These are phyloP conservation scores for Pseudopipra pipra DNA, from an alignment of 2,113 vertebrate genomes.

Conservation along the genomic window DNA sequence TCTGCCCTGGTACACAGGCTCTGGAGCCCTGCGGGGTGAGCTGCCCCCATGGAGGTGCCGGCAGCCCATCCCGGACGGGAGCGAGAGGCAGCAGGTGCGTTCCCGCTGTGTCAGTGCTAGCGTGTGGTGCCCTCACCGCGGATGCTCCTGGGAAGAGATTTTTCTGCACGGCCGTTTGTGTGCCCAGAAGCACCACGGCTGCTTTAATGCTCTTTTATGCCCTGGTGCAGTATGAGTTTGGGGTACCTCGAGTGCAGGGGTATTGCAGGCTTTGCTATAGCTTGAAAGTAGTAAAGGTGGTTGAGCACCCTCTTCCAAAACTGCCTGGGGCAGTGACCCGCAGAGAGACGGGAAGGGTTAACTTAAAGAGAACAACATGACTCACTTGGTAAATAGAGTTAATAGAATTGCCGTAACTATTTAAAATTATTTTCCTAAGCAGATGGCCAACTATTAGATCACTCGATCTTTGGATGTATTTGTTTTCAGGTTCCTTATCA, in stretches of 20 bases:
- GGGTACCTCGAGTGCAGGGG: not conserved
- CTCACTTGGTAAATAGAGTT: slow-evolving; percentile 41
- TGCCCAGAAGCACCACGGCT: fast-evolving
- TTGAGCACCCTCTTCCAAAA: not conserved
- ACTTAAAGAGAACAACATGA: slow-evolving; percentile 1
- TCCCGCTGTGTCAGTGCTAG: fast-evolving
- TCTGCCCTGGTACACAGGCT: not conserved
- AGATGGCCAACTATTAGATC: slow-evolving; percentile 57
- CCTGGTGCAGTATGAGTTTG: not conserved
- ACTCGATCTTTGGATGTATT: not conserved
- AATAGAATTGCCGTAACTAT: slow-evolving; percentile 36
- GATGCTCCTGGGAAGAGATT: not conserved
- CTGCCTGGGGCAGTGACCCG: not conserved
- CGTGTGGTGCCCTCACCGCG: not conserved
- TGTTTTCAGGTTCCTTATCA: slow-evolving; percentile 29
- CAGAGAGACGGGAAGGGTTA: not conserved
- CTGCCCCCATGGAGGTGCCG: fast-evolving
- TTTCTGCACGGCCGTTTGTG: fast-evolving
- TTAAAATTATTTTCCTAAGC: slow-evolving; percentile 49
- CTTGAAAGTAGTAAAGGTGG: not conserved
- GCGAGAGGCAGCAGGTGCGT: fast-evolving
- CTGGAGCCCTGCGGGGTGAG: fast-evolving
- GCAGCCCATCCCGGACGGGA: not conserved
- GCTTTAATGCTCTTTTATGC: not conserved
- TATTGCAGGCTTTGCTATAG: not conserved